Evolutionary conservation across 1,140 invertebrate species (phyloP), one percentile per base, ranked within the genome.

Genomic region (Caenorhabditis remanei): DNA sequence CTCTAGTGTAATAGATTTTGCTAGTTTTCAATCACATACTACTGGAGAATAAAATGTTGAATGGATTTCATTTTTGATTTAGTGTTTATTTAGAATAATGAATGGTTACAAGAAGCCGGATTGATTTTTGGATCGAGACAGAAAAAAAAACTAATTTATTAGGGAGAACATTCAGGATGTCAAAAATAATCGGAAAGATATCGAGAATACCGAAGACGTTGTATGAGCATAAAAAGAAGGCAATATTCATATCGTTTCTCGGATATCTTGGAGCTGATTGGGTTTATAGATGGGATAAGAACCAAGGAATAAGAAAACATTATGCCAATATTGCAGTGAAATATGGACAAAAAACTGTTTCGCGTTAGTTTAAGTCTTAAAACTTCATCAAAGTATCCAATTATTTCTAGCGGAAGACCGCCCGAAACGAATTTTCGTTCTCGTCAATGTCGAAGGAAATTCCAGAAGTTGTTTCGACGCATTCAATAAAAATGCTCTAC

Each of bases 211-310:
- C 55, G 1, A 88, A 83, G 41, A 85, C 50, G n/a, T 32, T 89
- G 8, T 89, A 88, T 84, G 86, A 87, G 32, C 88, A 89, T 71
- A 89, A 89, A 50, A 89, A 89, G 87, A 89, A 89, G 88, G 85
- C 83, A 24, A 84, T 84, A 19, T 87, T 89, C 46, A 85, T 82
- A 24, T 48, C 84, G 13, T 82, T 88, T 58, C 55, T 87, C 6
- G 53, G 90, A 11, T 89, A 88, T 63, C 48, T 84, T 6, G 87
- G 63, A 41, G 87, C 48, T 56, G 83, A 84, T 61, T 58, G 83
- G 55, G 58, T 65, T 40, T 84, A 63, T 41, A 84, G 58, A 63
- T 84, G 83, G 83, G 83, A 84, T 43, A 40, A 43, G 21, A 84
- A 58, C 21, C 83, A 84, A 41, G 43, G 58, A 46, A 84, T 65